Conservation (phyloP, 2,113 vertebrate genomes). For the Hyaena hyaena region DNA sequence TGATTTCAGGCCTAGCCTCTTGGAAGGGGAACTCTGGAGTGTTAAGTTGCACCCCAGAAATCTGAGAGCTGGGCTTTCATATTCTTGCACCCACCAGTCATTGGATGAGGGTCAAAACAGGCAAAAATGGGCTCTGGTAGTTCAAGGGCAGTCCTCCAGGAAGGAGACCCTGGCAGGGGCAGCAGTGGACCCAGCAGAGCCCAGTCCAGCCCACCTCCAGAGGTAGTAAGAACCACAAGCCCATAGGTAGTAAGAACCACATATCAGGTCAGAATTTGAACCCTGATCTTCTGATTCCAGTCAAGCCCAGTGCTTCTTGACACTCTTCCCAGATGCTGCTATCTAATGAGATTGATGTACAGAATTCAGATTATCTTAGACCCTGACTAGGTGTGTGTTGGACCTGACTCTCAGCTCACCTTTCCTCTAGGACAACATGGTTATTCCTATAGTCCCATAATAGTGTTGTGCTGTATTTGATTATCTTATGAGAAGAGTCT, state of each 20-base stretch:
- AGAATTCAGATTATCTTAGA: neutral
- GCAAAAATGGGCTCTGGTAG: neutral
- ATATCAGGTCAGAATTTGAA: neutral
- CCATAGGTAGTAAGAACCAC: neutral
- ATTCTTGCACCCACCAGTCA: neutral
- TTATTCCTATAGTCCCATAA: neutral
- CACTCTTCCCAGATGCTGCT: neutral
- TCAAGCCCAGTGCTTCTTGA: neutral
- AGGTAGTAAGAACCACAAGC: neutral
- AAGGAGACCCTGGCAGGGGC: neutral
- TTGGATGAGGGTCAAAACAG: neutral
- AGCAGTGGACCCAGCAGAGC: neutral
- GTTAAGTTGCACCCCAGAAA: neutral
- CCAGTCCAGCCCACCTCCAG: no score
- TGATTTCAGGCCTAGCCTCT: neutral
- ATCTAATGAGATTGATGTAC: neutral
- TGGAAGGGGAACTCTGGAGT: neutral
- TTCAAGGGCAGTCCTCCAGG: neutral
- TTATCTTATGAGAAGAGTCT: neutral
- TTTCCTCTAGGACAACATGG: neutral
- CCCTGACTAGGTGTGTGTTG: no score
- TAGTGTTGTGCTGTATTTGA: neutral
- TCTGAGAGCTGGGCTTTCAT: neutral
- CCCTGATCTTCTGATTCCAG: neutral
- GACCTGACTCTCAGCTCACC: neutral